phyloP scores from a whole-genome alignment of 1,140 invertebrate species.

The Calliphora vicina region DNA sequence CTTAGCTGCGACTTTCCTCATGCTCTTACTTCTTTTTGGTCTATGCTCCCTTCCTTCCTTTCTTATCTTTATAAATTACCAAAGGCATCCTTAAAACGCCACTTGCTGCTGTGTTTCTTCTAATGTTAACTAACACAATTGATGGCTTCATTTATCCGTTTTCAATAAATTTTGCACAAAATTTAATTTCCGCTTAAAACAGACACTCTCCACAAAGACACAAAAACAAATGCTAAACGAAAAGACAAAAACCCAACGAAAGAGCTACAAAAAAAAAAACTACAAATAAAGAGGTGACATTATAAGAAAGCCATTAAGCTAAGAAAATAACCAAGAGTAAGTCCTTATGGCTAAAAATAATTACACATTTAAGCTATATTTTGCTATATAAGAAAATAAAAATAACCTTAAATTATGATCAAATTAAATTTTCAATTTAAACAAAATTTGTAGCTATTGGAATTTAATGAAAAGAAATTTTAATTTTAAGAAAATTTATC shows the following conservation, averaged over 20 bases:
- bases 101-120: not conserved
- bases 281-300: slow-evolving; percentile 4
- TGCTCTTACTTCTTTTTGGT: not conserved
- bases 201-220: not conserved
- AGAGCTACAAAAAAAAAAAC: slow-evolving; percentile 28
- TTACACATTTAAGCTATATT: too few relatives aligned
- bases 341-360: too few relatives aligned
- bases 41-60: not conserved
- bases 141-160: slow-evolving; percentile 56
- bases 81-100: not conserved
- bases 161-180: slow-evolving; percentile 61
- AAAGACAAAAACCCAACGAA: not conserved
- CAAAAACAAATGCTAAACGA: not conserved
- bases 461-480: not conserved
- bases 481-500: slow-evolving; percentile 16
- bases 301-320: not conserved
- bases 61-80: not conserved
- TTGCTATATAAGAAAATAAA: too few relatives aligned
- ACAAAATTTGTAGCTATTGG: not conserved
- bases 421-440: not conserved
- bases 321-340: not conserved
- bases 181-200: slow-evolving; percentile 62
- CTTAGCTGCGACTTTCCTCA: not conserved
- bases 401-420: not conserved
- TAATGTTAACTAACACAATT: not conserved